Evolutionary conservation across 2,113 vertebrate species (phyloP).

Genomic region (Formicarius rufipectus): DNA sequence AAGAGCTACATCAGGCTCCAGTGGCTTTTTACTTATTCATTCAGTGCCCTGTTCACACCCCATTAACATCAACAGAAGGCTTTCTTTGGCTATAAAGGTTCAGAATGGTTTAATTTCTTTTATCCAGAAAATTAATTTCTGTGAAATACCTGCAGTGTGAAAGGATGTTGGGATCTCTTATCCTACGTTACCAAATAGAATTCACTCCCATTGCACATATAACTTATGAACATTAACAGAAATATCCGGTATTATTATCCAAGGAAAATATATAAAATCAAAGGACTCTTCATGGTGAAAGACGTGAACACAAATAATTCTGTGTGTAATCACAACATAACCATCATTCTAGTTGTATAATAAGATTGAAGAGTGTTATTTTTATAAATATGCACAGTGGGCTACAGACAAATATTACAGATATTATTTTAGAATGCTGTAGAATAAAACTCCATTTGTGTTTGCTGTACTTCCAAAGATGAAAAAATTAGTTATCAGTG

Average conservation of each 20-base stretch:
- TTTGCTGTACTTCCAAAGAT: neutral
- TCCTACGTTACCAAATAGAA: neutral
- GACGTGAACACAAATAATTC: constrained; percentile 7
- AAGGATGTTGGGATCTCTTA: neutral
- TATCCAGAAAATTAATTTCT: neutral
- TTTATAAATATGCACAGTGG: constrained; percentile 11
- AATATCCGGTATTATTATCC: neutral
- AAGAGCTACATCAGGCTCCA: neutral
- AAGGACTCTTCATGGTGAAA: neutral
- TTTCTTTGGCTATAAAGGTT: neutral
- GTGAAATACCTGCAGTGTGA: neutral
- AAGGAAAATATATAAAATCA: neutral
- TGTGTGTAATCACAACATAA: neutral
- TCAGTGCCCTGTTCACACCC: neutral
- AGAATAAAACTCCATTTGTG: constrained; percentile 26
- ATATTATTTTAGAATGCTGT: neutral
- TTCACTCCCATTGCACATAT: neutral
- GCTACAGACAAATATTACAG: neutral
- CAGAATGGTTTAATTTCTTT: neutral
- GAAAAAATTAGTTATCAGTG: constrained; percentile 21
- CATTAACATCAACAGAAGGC: neutral
- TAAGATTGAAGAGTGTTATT: neutral
- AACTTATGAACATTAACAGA: neutral
- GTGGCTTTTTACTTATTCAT: neutral
- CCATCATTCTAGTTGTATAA: neutral